These are phyloP conservation scores for Albula glossodonta DNA, from an alignment of 2,113 vertebrate genomes.

Conservation along the genomic window DNA sequence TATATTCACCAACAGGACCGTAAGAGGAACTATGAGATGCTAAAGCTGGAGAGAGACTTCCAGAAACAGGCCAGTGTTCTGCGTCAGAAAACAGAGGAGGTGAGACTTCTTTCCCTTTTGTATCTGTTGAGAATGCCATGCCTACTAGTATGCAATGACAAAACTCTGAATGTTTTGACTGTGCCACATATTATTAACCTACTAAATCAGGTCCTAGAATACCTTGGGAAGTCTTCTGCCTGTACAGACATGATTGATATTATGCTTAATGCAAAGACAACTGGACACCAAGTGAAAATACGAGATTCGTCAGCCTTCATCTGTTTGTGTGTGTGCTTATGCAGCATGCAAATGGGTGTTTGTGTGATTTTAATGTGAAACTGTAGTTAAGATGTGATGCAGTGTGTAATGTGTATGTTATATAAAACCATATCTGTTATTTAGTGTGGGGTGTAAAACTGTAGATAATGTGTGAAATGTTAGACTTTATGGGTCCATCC, in stretches of 20 bases:
- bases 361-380: no score
- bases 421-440: no score
- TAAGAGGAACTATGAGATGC: slow-evolving; percentile 88
- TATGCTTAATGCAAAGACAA: no score
- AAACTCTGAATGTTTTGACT: neutral
- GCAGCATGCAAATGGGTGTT: no score
- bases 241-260: no score
- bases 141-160: neutral
- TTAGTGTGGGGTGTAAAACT: neutral
- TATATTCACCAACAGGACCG: slow-evolving; percentile 75
- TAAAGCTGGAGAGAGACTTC: slow-evolving; percentile 91
- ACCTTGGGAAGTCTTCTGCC: no score
- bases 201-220: no score
- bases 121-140: neutral
- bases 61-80: slow-evolving; percentile 89
- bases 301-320: no score
- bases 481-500: no score
- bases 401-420: neutral
- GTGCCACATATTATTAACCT: no score
- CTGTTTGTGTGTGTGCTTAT: no score
- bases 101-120: slow-evolving; percentile 48
- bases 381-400: neutral
- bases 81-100: slow-evolving; percentile 92
- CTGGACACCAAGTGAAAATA: no score
- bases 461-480: neutral